Conservation (phyloP, 2,113 vertebrate species). For the Chionis minor region DNA sequence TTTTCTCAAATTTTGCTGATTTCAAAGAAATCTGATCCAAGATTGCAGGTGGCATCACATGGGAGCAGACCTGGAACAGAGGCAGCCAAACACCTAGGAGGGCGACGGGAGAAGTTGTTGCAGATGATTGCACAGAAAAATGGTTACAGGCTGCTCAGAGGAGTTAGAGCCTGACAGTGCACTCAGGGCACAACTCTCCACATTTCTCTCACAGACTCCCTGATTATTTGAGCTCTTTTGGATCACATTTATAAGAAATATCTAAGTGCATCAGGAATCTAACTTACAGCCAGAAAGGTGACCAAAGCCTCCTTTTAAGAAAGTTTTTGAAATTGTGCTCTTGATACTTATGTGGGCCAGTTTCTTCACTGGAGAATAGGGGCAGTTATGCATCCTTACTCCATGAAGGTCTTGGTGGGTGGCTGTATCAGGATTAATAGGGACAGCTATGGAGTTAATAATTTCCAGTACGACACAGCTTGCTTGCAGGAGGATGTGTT, state of each 20-base stretch:
- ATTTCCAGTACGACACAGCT: not conserved
- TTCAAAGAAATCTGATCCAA: not conserved
- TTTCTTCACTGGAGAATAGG: not conserved
- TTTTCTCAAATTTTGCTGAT: not conserved
- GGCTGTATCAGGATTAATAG: not conserved
- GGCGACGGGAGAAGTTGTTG: not conserved
- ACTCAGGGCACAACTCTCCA: fast-evolving
- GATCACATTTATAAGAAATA: not conserved
- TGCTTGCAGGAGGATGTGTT: not conserved
- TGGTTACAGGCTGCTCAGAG: not conserved
- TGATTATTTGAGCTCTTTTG: not conserved
- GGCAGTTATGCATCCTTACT: not conserved
- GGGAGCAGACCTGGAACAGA: not conserved
- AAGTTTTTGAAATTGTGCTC: not conserved
- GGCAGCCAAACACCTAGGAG: not conserved
- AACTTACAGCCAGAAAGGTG: not conserved
- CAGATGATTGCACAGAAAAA: not conserved
- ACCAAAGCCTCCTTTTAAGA: not conserved
- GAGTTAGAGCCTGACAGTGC: not conserved
- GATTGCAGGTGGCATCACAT: not conserved
- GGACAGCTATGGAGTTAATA: not conserved
- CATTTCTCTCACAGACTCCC: not conserved
- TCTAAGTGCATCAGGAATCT: not conserved
- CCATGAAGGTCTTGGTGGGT: not conserved
- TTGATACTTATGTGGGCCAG: not conserved